Evolutionary conservation across 2,888 invertebrate species (phyloP), one percentile per base, ranked within the genome.

Genomic region (Petrolisthes cinctipes): DNA sequence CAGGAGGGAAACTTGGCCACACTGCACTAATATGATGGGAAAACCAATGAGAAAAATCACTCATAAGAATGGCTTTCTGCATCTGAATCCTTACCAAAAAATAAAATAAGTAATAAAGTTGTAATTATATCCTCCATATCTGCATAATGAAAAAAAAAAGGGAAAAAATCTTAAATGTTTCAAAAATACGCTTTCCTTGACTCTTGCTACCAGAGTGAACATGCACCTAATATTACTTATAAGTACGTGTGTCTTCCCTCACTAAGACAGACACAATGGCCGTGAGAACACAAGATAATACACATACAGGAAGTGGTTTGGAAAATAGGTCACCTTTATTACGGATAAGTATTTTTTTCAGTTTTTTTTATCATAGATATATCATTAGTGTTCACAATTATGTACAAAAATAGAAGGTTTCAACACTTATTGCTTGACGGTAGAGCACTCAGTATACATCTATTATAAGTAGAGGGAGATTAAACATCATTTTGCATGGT

Each of bases 321-420:
- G 87, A 88, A 88, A 88, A 88, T 88, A 88, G 83, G 79, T 88
- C 84, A 88, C 83, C 83, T 88, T 88, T 88, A 88, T 88, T 88
- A 88, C 87, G 83, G 87, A 88, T 71, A 71, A 71, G 71, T 71
- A 71, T 71, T n/a, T 71, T 71, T 71, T 71, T 71, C 20, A 6
- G 1, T 6, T 6, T 6, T 6, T 71, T 83, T 88, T 66, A 68
- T 66, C 68, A 82, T 82, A 82, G 82, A 82, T 83, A 68, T 82
- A 88, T 88, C 87, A 88, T 88, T 88, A 88, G 81, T 88, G 87
- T 75, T 88, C 88, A 87, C 83, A 85, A 75, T 88, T 88, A 88
- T 88, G 88, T 88, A 88, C 88, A 88, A 88, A 88, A 88, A 88
- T 88, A 88, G 88, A 88, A 81, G 88, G 88, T 88, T 88, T 88